Percentiles rank a stretch among this genome's conserved stretches.
These are phyloP conservation scores for Steinernema feltiae DNA, from an alignment of 1,140 invertebrate genomes.

Conservation along the genomic window DNA sequence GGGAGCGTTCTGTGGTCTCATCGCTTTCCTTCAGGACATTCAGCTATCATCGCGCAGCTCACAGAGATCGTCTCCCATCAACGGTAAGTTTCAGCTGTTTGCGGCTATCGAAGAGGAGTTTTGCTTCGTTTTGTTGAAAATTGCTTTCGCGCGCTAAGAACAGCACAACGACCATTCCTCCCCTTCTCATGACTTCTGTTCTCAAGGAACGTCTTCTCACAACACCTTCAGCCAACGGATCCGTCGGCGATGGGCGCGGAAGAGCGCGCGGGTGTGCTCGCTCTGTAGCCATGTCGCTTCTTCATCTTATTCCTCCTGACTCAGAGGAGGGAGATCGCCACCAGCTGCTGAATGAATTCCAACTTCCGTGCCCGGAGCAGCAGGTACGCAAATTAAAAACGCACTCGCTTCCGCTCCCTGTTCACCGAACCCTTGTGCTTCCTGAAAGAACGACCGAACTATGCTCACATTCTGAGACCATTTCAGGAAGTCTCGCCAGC, in stretches of 20 bases:
- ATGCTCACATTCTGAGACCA: too few species aligned
- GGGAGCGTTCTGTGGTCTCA: slow-evolving; percentile 6
- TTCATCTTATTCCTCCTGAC: slow-evolving; percentile 31
- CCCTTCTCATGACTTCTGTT: background rate
- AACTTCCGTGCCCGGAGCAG: slow-evolving; percentile 14
- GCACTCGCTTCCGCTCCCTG: background rate
- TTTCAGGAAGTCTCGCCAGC: slow-evolving; percentile 40
- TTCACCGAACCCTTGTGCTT: slow-evolving; percentile 8
- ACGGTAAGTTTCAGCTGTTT: background rate
- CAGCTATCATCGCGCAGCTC: slow-evolving; percentile 10
- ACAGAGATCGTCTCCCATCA: background rate
- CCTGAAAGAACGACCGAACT: background rate
- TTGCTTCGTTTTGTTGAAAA: background rate
- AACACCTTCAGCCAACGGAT: slow-evolving; percentile 33
- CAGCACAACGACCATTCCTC: background rate
- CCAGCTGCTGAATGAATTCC: slow-evolving; percentile 6
- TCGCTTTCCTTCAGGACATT: slow-evolving; percentile 3
- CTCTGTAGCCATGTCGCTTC: slow-evolving; percentile 36
- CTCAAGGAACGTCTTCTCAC: slow-evolving; percentile 2
- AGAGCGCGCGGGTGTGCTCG: slow-evolving; percentile 34
- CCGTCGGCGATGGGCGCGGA: slow-evolving; percentile 35
- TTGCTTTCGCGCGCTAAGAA: background rate
- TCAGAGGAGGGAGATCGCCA: slow-evolving; percentile 24
- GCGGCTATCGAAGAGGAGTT: background rate
- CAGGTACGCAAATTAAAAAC: slow-evolving; percentile 14